Evolutionary conservation across 2,797 vertebrate genomes (phyloP), one percentile per base, ranked within the genome.

Genomic region (Columba guinea): DNA sequence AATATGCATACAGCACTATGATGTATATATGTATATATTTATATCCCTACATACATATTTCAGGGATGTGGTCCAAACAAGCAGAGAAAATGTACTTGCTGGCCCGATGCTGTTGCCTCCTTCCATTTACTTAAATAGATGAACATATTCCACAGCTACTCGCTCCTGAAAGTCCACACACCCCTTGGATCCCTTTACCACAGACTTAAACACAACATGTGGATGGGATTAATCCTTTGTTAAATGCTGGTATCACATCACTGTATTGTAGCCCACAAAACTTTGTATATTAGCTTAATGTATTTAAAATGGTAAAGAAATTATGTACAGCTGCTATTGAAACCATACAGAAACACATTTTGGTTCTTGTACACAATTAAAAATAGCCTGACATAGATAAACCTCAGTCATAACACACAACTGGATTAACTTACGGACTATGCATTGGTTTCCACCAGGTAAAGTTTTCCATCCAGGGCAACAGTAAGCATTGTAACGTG

Each of bases 381-480:
- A 70, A 90, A 46, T 51, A 69, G 18, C 32, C 70, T 76, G 41
- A 62, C 32, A 75, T 2, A 48, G 78, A 73, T 73, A 90, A 96
- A 86, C 18, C 35, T 75, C 23, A 79, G 35, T 46, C 26, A 34
- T 30, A 92, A 90, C 62, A 70, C 53, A 26, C 34, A 89, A 86
- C 20, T 32, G n/a, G n/a, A 85, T 53, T 75, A 81, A 99, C 99
- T 99, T 98, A 99, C 99, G 99, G 93, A 99, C 99, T 95, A 99
- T 99, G 96, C 99, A 99, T 92, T 99, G 99, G 97, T 99, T 99
- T 96, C 99, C 99, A 96, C 99, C 99, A 67, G 99, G 99, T 96
- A 99, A 98, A 9, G 99, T 99, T 98, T 99, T 99, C 99, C 99
- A 99, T 88, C 99, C 99, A 59, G 99, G 99, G 95, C 99, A 99